A percentile compares a stretch with the other conserved stretches of the same genome.
Evolutionary conservation across 2,113 vertebrate species (phyloP).

Genomic region (Pandion haliaetus): DNA sequence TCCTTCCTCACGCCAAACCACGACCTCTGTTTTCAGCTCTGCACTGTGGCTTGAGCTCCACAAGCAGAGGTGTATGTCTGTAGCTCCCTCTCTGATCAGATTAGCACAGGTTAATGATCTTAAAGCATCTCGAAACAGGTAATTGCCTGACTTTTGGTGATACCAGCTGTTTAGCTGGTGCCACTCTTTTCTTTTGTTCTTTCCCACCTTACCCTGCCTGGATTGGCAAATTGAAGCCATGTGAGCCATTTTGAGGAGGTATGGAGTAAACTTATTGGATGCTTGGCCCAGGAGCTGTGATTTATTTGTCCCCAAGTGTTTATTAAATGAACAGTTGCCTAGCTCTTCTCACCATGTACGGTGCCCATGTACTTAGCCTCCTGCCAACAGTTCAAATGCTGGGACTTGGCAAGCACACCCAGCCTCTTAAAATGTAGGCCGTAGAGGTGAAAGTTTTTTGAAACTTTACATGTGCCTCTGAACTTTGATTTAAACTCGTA

Average conservation of each 20-base stretch:
- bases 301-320: background rate
- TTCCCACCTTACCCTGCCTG: background rate
- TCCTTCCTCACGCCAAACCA: background rate
- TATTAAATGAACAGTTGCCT: background rate
- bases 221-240: background rate
- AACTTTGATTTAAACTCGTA: conserved; percentile 45
- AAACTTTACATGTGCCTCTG: conserved; percentile 24
- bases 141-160: background rate
- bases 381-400: background rate
- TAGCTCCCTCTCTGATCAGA: background rate
- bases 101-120: background rate
- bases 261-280: background rate
- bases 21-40: rapidly evolving
- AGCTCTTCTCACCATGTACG: background rate
- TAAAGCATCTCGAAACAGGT: background rate
- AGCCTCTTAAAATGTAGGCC: background rate
- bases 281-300: background rate
- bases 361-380: background rate
- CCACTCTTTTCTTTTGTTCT: background rate
- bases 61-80: background rate
- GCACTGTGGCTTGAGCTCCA: background rate
- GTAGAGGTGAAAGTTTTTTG: conserved; percentile 20
- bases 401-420: background rate
- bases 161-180: background rate
- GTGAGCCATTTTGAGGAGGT: background rate